phyloP scores from a whole-genome alignment of 2,113 vertebrate species.

The Indri indri region DNA sequence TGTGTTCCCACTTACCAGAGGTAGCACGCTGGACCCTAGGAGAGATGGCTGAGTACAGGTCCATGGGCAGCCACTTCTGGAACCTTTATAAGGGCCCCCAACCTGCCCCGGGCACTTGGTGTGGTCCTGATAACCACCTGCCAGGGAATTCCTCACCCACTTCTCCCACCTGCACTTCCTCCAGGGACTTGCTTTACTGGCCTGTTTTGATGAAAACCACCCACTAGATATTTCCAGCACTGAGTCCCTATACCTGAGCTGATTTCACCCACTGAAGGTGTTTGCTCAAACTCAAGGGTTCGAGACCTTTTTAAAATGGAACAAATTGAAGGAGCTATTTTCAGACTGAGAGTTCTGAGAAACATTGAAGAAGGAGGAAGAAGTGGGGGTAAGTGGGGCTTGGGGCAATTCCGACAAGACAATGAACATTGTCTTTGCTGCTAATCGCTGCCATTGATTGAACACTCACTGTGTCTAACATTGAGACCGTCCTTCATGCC shows the following conservation, averaged over 20 bases:
- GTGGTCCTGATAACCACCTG: slow-evolving; percentile 8
- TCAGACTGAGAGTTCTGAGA: not conserved
- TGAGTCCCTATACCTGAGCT: not conserved
- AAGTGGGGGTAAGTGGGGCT: not conserved
- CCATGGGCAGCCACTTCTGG: not conserved
- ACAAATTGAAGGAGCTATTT: not conserved
- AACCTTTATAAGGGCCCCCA: slow-evolving; percentile 33
- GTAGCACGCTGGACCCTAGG: not conserved
- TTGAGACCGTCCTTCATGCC: fast-evolving
- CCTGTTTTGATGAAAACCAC: slow-evolving; percentile 58
- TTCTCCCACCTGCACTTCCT: slow-evolving; percentile 65
- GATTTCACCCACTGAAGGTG: not conserved
- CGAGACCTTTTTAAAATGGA: not conserved
- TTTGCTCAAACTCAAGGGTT: not conserved
- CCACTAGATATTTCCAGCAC: slow-evolving; percentile 17
- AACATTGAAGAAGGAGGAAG: not conserved
- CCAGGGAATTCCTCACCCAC: slow-evolving; percentile 57
- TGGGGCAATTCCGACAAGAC: not conserved
- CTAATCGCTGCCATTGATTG: not conserved
- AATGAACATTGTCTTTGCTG: not conserved
- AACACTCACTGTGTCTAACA: fast-evolving
- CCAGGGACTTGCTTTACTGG: slow-evolving; percentile 26
- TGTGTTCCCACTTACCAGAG: not conserved
- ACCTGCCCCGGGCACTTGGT: not conserved
- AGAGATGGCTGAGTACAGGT: not conserved